Evolutionary conservation across 2,113 vertebrate genomes (phyloP).

Genomic region (Oxyruncus cristatus): DNA sequence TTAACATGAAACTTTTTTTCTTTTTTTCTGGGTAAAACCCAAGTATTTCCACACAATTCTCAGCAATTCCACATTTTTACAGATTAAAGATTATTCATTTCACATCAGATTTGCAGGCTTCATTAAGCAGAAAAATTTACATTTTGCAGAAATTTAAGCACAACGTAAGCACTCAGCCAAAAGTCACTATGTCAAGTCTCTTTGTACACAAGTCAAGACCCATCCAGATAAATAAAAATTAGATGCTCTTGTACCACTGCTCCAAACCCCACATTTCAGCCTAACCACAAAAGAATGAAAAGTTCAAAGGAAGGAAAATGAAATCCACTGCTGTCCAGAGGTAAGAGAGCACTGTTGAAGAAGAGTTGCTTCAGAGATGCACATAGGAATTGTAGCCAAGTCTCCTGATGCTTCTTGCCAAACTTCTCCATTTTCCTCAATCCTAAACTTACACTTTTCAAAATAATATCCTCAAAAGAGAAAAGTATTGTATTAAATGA

Average conservation of each 20-base stretch:
- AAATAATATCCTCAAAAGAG: background rate
- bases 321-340: background rate
- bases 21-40: background rate
- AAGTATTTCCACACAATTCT: background rate
- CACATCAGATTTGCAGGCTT: background rate
- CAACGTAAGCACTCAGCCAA: background rate
- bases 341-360: background rate
- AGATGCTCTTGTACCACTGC: background rate
- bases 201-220: background rate
- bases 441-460: background rate
- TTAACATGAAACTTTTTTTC: background rate
- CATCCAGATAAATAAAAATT: background rate
- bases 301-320: background rate
- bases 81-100: background rate
- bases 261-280: background rate
- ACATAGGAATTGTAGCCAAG: background rate
- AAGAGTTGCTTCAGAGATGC: background rate
- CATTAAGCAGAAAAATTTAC: background rate
- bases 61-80: background rate
- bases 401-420: background rate
- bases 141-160: background rate
- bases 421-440: background rate
- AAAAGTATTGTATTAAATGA: background rate
- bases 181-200: background rate
- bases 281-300: background rate